Conservation (phyloP, 2,888 invertebrate species). For the Gerosis bhagava region DNA sequence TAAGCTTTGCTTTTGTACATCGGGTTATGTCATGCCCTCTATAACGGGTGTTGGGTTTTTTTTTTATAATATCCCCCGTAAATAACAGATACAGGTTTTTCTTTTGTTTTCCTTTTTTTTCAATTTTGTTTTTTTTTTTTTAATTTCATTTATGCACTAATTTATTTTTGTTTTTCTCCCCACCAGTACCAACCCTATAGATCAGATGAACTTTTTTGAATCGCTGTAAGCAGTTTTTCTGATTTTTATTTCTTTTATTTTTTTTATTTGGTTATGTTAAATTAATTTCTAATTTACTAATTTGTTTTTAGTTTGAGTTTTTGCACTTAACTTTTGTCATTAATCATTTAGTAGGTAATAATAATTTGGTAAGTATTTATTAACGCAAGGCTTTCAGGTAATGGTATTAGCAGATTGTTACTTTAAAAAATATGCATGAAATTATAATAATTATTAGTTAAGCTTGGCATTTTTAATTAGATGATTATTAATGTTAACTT, state of each 20-base stretch:
- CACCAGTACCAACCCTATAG: constrained; percentile 79
- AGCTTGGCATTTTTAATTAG: too few relatives aligned
- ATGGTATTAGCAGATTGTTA: too few relatives aligned
- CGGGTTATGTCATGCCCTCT: constrained; percentile 34
- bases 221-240: constrained; percentile 75
- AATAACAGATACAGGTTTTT: constrained; percentile 42
- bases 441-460: too few relatives aligned
- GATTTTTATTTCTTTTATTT: constrained; percentile 30
- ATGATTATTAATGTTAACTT: too few relatives aligned
- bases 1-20: constrained; percentile 46
- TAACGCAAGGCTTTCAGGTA: too few relatives aligned
- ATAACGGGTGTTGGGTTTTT: constrained; percentile 45
- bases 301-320: constrained; percentile 26
- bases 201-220: constrained; percentile 82
- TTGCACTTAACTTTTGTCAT: constrained; percentile 12
- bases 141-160: constrained; percentile 53
- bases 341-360: too few relatives aligned
- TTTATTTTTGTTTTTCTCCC: constrained; percentile 57
- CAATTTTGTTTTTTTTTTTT: too few relatives aligned
- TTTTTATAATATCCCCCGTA: constrained; percentile 33
- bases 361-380: too few relatives aligned
- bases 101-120: constrained; percentile 12
- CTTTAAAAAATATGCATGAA: too few relatives aligned
- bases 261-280: constrained; percentile 23
- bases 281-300: constrained; percentile 28